A percentile compares a stretch with the other conserved stretches of the same genome.
Conservation (phyloP, 2,113 vertebrate genomes). For the Gobius niger region DNA sequence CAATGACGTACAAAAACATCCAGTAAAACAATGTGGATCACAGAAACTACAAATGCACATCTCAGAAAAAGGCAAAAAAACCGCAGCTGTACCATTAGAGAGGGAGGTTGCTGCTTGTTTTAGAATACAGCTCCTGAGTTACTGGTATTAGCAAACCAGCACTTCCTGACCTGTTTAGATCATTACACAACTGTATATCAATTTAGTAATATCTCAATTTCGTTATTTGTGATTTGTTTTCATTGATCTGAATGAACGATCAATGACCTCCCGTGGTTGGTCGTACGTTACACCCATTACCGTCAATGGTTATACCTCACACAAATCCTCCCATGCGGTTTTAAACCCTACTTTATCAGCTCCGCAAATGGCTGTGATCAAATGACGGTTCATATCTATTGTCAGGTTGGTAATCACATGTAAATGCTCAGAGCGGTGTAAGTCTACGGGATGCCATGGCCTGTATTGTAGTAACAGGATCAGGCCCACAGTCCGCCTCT, state of each 20-base stretch:
- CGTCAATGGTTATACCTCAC: background rate
- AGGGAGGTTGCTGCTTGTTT: too few relatives aligned
- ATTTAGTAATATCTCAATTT: too few relatives aligned
- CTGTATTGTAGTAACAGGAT: constrained; percentile 67
- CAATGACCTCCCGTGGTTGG: background rate
- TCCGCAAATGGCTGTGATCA: background rate
- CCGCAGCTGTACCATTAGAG: too few relatives aligned
- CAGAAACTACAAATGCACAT: too few relatives aligned
- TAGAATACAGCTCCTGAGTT: too few relatives aligned
- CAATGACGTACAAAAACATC: too few relatives aligned
- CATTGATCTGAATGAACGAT: background rate
- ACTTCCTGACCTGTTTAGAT: too few relatives aligned
- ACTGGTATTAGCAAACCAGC: too few relatives aligned
- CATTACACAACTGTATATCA: too few relatives aligned
- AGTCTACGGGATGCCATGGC: constrained; percentile 56
- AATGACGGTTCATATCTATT: background rate
- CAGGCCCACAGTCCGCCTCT: constrained; percentile 66
- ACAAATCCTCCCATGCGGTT: background rate
- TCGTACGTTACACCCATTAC: too few relatives aligned
- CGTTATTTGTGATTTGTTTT: background rate
- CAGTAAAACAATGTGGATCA: too few relatives aligned
- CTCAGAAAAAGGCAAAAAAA: too few relatives aligned
- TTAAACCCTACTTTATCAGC: background rate
- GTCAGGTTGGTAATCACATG: constrained; percentile 22
- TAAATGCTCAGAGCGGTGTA: constrained; percentile 43